These are phyloP conservation scores for Metalampra italica DNA, from an alignment of 2,888 invertebrate genomes.

Conservation along the genomic window DNA sequence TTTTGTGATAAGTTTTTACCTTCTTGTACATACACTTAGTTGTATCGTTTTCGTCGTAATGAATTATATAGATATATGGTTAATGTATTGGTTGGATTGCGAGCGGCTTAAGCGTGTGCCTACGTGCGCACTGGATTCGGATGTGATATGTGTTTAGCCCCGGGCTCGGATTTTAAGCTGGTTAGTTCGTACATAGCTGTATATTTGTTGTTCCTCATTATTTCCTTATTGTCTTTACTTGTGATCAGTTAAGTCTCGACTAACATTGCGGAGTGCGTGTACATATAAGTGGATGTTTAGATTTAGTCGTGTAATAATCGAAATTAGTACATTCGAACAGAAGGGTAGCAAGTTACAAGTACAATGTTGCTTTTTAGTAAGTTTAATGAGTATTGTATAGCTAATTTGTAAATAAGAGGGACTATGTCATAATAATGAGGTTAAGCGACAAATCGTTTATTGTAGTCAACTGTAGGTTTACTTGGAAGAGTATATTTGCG, in stretches of 20 bases:
- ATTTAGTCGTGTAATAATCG: conserved; percentile 43
- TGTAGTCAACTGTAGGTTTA: conserved; percentile 72
- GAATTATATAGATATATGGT: background rate
- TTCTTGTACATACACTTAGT: conserved; percentile 62
- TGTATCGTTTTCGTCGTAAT: background rate
- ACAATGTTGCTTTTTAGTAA: conserved; percentile 75
- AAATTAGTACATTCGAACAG: conserved; percentile 63
- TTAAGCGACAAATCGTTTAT: conserved; percentile 76
- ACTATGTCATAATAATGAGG: conserved; percentile 75
- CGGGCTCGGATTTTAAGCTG: conserved; percentile 41
- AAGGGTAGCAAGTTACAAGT: conserved; percentile 71
- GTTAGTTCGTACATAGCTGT: conserved; percentile 64
- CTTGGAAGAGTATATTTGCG: conserved; percentile 60
- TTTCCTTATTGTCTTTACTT: conserved; percentile 58
- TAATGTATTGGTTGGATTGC: conserved; percentile 40
- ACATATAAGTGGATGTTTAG: conserved; percentile 53
- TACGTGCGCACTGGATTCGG: conserved; percentile 37
- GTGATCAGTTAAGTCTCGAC: conserved; percentile 74
- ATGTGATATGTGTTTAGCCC: conserved; percentile 65
- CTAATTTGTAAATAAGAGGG: conserved; percentile 75
- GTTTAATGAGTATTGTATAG: conserved; percentile 72
- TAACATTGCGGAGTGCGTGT: conserved; percentile 60
- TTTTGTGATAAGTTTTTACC: conserved; percentile 69
- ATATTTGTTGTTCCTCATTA: conserved; percentile 72
- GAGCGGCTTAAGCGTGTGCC: conserved; percentile 56